Base-by-base conservation (phyloP, 2,113 vertebrate species). In the Hydrolagus affinis region DNA sequence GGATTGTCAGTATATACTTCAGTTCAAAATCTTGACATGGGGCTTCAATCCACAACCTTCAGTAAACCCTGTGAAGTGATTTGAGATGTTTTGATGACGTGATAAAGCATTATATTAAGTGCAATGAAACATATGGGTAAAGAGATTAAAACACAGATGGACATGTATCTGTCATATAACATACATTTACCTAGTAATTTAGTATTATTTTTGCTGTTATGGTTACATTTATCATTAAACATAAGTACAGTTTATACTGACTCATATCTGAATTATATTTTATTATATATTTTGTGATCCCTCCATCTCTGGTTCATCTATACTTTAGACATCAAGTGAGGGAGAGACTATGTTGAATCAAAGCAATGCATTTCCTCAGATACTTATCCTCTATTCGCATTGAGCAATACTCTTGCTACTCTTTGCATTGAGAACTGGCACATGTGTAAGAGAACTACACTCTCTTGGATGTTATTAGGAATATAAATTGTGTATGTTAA, bases 401-500 rank as follows among this genome's bases (percentile, higher is more conserved):
- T 95, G 93, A 93, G 93, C 93, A 94, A 44, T 44, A 92, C 92
- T 94, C 92, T 94, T 93, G 92, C 94, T 95, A 92, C 93, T 93
- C 94, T 95, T 94, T 95, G 93, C 94, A 95, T 96, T 97, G 94
- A 95, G 94, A 93, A 92, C 92, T 91, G 87, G 83, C 56, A 89
- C 90, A 91, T 94, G 94, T 94, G 91, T 91, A 91, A 91, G 92
- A 93, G 92, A 91, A 91, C 93, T 93, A 90, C 90, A 92, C 91
- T 94, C 96, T 95, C 96, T 89, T 88, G 96, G 95, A 96, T 90
- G 92, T 92, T 94, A 93, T 95, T 93, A 91, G 89, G 96, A 96
- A 95, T 96, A 96, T 96, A 97, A 97, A 99, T 96, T 94, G 96
- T 96, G 94, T 94, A 94, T 96, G 97, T 95, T 96, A 96, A 95